Conservation (phyloP, 2,113 vertebrate species). For the Tachysurus fulvidraco region DNA sequence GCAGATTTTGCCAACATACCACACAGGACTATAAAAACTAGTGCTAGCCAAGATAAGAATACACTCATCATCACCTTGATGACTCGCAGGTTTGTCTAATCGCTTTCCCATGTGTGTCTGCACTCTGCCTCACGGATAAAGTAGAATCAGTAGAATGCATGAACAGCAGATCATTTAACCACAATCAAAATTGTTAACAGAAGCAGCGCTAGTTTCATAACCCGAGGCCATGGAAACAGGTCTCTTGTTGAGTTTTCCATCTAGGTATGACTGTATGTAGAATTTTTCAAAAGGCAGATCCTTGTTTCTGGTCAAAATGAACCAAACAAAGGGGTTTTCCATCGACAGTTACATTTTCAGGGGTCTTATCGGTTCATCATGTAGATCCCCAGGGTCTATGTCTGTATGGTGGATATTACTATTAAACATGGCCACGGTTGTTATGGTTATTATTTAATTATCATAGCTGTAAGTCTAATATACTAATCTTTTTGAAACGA, state of each 20-base stretch:
- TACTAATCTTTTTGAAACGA: not conserved
- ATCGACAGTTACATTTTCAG: not conserved
- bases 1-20: not conserved
- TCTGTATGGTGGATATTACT: not conserved
- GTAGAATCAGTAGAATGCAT: conserved; percentile 18
- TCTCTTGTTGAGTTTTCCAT: not conserved
- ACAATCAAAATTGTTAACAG: not conserved
- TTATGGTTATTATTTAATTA: not conserved
- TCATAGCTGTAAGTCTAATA: not conserved
- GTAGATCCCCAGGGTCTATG: not conserved
- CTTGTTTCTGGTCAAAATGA: not conserved
- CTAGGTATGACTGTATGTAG: not conserved
- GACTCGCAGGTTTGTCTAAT: conserved; percentile 26
- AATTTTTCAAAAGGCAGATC: not conserved
- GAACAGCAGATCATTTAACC: conserved; percentile 23
- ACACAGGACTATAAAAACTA: not conserved
- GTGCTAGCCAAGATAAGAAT: conserved; percentile 5
- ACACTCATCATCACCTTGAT: conserved; percentile 27
- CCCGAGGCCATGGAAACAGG: not conserved
- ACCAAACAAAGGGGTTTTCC: not conserved
- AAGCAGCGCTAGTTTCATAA: not conserved
- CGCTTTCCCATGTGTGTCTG: conserved; percentile 25
- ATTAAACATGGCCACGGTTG: not conserved
- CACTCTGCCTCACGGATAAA: conserved; percentile 13
- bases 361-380: not conserved